A percentile compares a stretch with the other conserved stretches of the same genome.
Conservation (phyloP, 64 coral and sea anemone species). For the Pocillopora damicornis region DNA sequence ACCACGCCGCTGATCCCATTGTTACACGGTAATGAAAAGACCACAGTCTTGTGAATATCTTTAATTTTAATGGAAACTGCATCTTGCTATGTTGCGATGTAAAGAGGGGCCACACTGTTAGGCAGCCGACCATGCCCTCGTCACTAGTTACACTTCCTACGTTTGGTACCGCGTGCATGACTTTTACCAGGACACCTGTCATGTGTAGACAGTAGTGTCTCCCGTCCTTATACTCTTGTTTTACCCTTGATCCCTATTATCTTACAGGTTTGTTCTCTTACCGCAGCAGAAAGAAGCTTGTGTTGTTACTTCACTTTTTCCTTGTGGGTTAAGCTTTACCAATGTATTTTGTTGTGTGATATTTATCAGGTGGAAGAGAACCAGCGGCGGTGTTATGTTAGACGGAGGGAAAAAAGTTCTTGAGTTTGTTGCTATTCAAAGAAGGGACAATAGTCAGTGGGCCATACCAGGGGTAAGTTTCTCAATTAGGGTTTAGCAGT, state of each 20-base stretch:
- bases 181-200: neutral
- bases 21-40: conserved; percentile 63
- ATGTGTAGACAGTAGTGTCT: too few relatives aligned
- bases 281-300: neutral
- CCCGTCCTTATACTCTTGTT: neutral
- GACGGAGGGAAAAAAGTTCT: conserved; percentile 91
- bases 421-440: conserved; percentile 92
- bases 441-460: conserved; percentile 95
- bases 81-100: too few relatives aligned
- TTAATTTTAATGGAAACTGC: too few relatives aligned
- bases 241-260: neutral
- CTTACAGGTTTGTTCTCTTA: neutral
- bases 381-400: conserved; percentile 83
- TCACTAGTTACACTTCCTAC: neutral
- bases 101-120: too few relatives aligned
- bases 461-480: conserved; percentile 92
- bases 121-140: neutral
- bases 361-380: conserved; percentile 82
- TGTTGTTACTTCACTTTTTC: neutral
- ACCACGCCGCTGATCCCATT: conserved; percentile 96
- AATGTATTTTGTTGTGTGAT: neutral
- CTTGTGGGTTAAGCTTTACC: neutral
- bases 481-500: neutral
- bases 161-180: neutral
- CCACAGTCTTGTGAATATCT: too few relatives aligned